Evolutionary conservation across 2,113 vertebrate species (phyloP).

Genomic region (Galeopterus variegatus): DNA sequence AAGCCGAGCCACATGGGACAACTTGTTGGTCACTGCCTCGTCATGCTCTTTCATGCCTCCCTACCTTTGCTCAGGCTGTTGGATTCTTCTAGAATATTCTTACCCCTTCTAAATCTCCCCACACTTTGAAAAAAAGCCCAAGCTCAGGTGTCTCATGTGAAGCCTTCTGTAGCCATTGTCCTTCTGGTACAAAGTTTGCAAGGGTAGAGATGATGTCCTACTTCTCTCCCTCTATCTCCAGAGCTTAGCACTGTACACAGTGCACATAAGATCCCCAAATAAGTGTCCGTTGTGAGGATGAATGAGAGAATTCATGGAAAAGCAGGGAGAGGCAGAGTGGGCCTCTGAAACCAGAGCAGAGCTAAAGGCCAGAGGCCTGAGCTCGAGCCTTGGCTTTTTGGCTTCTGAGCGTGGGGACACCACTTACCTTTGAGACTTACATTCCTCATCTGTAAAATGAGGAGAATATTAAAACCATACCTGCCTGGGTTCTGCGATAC

Average conservation of each 20-base stretch:
- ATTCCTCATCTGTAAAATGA: not conserved
- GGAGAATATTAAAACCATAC: not conserved
- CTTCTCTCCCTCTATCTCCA: not conserved
- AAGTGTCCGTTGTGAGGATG: not conserved
- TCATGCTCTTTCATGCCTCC: not conserved
- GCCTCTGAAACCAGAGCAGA: not conserved
- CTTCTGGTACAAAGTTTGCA: not conserved
- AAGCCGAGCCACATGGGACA: accelerated
- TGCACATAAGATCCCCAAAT: not conserved
- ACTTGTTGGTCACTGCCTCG: not conserved
- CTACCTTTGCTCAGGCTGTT: not conserved
- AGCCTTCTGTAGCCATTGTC: not conserved
- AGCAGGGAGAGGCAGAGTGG: not conserved
- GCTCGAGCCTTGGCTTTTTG: not conserved
- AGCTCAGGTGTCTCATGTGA: not conserved
- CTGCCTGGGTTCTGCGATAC: not conserved
- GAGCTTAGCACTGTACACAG: not conserved
- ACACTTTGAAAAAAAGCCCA: not conserved
- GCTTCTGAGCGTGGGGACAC: not conserved
- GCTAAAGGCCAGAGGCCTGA: accelerated
- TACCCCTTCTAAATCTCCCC: not conserved
- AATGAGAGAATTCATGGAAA: not conserved
- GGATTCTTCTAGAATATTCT: not conserved
- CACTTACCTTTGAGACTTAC: not conserved
- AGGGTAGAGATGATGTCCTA: not conserved